phyloP scores from a whole-genome alignment of 2,888 invertebrate species.

The Ophion ventricosus region DNA sequence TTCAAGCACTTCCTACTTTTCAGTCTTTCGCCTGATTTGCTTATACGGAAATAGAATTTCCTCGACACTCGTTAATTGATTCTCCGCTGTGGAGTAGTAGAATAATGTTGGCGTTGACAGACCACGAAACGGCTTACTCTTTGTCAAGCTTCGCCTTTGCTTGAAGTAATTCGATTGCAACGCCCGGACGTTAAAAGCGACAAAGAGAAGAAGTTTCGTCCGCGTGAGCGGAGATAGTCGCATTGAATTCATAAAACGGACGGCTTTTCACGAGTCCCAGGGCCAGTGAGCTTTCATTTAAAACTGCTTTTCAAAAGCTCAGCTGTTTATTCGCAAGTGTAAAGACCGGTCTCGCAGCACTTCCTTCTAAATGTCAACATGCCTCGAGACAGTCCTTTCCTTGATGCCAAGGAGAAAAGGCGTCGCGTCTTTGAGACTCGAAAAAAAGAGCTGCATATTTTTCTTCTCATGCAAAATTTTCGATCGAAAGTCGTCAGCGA shows the following conservation, averaged over 20 bases:
- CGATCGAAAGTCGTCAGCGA: neutral
- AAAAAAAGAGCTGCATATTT: neutral
- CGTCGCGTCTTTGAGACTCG: neutral
- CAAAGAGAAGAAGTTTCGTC: conserved; percentile 18
- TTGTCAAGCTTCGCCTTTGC: conserved; percentile 42
- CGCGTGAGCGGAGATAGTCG: conserved; percentile 33
- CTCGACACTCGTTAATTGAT: neutral
- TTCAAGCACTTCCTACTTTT: neutral
- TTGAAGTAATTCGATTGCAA: conserved; percentile 55
- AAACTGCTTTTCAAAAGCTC: conserved; percentile 33
- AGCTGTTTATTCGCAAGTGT: conserved; percentile 20
- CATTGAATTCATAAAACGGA: conserved; percentile 17
- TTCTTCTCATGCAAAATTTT: neutral
- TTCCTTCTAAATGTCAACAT: neutral
- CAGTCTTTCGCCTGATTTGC: neutral
- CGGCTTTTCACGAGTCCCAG: conserved; percentile 37
- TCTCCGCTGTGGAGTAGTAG: neutral
- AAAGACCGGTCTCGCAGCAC: neutral
- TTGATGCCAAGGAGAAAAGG: neutral
- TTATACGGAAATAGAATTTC: conserved; percentile 4
- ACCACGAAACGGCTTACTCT: conserved; percentile 22
- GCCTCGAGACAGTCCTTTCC: neutral
- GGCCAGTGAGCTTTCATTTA: conserved; percentile 37
- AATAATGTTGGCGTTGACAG: conserved; percentile 12
- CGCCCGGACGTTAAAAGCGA: conserved; percentile 27